A percentile compares a stretch with the other conserved stretches of the same genome.
These are phyloP conservation scores for Echiichthys vipera DNA, from an alignment of 2,797 vertebrate genomes.

Conservation along the genomic window DNA sequence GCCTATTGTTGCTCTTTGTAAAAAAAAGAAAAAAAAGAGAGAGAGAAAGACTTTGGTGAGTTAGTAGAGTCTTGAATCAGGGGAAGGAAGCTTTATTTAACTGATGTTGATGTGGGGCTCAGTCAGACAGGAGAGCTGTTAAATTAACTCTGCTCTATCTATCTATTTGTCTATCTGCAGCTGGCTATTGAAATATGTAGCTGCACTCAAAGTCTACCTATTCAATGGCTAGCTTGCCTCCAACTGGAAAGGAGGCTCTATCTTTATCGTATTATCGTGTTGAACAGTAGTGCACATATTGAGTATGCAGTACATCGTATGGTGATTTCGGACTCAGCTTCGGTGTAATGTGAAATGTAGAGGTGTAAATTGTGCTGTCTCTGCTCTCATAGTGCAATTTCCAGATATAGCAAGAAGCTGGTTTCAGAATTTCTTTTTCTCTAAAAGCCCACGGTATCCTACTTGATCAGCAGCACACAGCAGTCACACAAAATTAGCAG, in stretches of 20 bases:
- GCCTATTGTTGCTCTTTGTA: constrained; percentile 82
- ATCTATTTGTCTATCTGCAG: not conserved
- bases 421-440: not conserved
- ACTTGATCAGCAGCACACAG: not conserved
- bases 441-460: not conserved
- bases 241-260: too few species aligned
- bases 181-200: too few species aligned
- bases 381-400: not conserved
- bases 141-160: constrained; percentile 35
- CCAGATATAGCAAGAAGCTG: too few species aligned
- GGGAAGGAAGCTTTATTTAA: constrained; percentile 68
- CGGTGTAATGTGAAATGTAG: too few species aligned
- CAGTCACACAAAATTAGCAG: not conserved
- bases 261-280: too few species aligned
- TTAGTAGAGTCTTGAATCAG: constrained; percentile 73
- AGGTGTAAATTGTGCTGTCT: not conserved
- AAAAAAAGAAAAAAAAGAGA: constrained; percentile 37
- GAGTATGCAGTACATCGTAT: too few species aligned
- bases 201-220: not conserved
- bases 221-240: too few species aligned
- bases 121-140: constrained; percentile 40
- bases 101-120: constrained; percentile 57
- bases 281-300: too few species aligned
- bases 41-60: constrained; percentile 59
- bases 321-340: too few species aligned